Conservation (phyloP, 2,888 invertebrate species). For the Hirtodrosophila alboralis region DNA sequence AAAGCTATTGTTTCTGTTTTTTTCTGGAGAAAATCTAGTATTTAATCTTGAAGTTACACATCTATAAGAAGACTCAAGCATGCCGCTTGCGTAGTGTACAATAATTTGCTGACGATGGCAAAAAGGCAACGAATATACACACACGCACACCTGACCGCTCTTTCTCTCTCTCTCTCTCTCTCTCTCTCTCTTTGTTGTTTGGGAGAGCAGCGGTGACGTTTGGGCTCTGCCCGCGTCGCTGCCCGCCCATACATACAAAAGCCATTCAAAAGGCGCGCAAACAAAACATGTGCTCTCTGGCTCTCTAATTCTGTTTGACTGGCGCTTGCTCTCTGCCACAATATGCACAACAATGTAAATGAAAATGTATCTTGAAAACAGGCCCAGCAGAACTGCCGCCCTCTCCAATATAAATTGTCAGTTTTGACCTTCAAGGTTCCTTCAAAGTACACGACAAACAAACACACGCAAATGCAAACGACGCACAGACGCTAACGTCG, state of each 20-base stretch:
- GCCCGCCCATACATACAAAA: conserved; percentile 18
- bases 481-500: conserved; percentile 36
- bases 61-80: conserved; percentile 2
- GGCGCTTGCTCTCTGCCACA: conserved; percentile 6
- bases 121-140: conserved; percentile 29
- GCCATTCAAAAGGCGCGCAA: conserved; percentile 39
- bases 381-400: conserved; percentile 49
- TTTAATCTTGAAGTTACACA: conserved; percentile 6
- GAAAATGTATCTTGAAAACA: conserved; percentile 53
- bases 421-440: conserved; percentile 84
- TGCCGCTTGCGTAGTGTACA: conserved; percentile 32
- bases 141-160: conserved; percentile 39
- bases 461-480: conserved; percentile 22
- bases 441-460: conserved; percentile 76
- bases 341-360: conserved; percentile 23
- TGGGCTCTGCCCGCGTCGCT: conserved; percentile 16
- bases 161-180: conserved; percentile 3
- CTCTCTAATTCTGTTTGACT: no score
- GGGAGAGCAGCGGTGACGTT: conserved; percentile 22
- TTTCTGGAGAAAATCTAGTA: not conserved
- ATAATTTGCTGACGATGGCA: conserved; percentile 68
- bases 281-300: conserved; percentile 26
- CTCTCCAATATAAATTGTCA: conserved; percentile 80
- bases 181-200: conserved; percentile 3
- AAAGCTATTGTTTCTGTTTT: no score